Conservation (phyloP, 2,113 vertebrate species). For the Rhinopomastus cyanomelas region DNA sequence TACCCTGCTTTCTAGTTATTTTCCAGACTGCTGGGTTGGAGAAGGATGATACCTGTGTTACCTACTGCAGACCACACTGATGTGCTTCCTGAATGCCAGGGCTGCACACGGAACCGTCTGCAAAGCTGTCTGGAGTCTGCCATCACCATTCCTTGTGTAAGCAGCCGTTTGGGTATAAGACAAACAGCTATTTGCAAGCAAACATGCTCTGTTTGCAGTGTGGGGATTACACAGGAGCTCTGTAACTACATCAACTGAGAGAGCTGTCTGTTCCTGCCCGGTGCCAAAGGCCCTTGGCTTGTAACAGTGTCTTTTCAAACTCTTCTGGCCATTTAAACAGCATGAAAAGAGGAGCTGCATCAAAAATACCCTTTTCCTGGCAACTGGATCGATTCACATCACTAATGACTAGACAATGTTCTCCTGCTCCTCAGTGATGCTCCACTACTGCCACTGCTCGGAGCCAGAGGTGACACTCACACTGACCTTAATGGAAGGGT, state of each 20-base stretch:
- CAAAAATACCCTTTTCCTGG: not conserved
- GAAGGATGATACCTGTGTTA: not conserved
- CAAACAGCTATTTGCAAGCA: not conserved
- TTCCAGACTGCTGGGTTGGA: not conserved
- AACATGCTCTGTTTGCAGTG: not conserved
- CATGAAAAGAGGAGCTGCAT: not conserved
- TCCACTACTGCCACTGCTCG: not conserved
- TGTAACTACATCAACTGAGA: not conserved
- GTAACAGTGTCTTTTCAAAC: not conserved
- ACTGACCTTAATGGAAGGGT: not conserved
- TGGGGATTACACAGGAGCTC: not conserved
- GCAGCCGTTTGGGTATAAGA: not conserved
- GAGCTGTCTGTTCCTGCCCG: not conserved
- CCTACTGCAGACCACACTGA: not conserved
- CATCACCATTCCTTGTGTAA: not conserved
- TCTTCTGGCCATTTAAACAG: not conserved
- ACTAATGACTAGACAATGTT: not conserved
- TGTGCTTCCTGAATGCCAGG: not conserved
- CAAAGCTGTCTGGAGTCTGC: not conserved
- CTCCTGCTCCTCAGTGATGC: not conserved
- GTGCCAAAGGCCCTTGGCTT: not conserved
- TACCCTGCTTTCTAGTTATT: not conserved
- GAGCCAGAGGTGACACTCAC: not conserved
- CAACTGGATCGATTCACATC: not conserved
- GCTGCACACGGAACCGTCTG: not conserved